Percentiles rank a stretch among this genome's conserved stretches.
phyloP scores from a whole-genome alignment of 2,797 vertebrate species.

The Petrocephalus sullivani region DNA sequence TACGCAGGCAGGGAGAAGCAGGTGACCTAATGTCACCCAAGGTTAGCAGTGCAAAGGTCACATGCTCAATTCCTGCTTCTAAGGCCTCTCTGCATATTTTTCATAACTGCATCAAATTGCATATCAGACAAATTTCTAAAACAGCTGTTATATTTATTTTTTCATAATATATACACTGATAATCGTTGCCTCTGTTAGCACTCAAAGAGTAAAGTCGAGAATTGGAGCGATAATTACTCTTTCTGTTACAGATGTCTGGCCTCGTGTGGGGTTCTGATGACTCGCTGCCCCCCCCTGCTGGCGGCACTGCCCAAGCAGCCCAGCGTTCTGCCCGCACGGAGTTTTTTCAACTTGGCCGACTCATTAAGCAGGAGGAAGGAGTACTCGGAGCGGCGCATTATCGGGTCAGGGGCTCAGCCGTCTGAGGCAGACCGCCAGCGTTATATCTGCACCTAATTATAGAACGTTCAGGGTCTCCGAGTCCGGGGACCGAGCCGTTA shows the following conservation, averaged over 20 bases:
- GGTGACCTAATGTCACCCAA: background rate
- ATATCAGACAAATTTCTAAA: background rate
- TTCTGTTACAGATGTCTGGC: slow-evolving; percentile 71
- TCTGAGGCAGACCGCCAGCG: background rate
- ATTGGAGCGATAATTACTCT: slow-evolving; percentile 1
- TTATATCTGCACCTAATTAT: slow-evolving; percentile 8
- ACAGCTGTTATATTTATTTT: too few relatives aligned
- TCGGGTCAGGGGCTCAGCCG: slow-evolving; percentile 37
- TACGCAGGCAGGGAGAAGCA: background rate
- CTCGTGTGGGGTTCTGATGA: slow-evolving; percentile 86
- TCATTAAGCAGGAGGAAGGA: slow-evolving; percentile 90
- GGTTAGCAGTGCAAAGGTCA: slow-evolving; percentile 5
- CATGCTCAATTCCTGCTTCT: background rate
- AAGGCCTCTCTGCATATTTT: background rate
- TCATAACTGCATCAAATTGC: background rate
- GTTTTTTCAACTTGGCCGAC: slow-evolving; percentile 79
- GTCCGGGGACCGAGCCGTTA: slow-evolving; percentile 21
- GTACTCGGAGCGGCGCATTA: slow-evolving; percentile 92
- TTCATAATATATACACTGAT: background rate
- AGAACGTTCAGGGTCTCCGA: slow-evolving; percentile 32
- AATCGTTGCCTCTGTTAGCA: background rate
- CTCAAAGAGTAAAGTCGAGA: background rate
- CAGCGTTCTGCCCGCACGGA: slow-evolving; percentile 53
- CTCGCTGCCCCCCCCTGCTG: slow-evolving; percentile 56
- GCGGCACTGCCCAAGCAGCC: slow-evolving; percentile 45